These are phyloP conservation scores for Tortrix viridana DNA, from an alignment of 2,888 invertebrate genomes.

Conservation along the genomic window DNA sequence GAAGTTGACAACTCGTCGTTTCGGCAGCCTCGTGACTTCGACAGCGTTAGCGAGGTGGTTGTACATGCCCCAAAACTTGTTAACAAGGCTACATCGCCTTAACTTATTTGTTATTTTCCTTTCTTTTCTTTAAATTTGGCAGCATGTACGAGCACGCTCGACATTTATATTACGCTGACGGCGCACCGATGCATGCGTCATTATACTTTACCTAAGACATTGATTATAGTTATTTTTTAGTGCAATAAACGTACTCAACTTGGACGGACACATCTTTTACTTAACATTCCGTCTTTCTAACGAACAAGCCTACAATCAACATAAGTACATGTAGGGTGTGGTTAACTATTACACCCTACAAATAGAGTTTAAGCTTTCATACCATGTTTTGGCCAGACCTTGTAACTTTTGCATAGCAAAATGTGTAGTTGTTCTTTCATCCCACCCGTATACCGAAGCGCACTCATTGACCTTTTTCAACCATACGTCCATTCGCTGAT, in stretches of 20 bases:
- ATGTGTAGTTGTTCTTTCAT: slow-evolving; percentile 27
- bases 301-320: neutral
- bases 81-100: neutral
- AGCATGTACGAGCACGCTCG: too few species aligned
- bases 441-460: slow-evolving; percentile 34
- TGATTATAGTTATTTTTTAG: neutral
- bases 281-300: neutral
- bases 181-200: neutral
- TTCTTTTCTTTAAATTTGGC: neutral
- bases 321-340: neutral
- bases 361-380: slow-evolving; percentile 27
- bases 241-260: neutral
- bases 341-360: neutral
- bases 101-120: neutral
- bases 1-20: neutral
- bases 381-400: slow-evolving; percentile 34
- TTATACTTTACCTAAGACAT: neutral
- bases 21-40: neutral
- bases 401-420: too few species aligned
- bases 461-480: slow-evolving; percentile 38
- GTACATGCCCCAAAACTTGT: neutral
- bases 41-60: neutral
- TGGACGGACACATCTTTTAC: neutral
- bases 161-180: too few species aligned
- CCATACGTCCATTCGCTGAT: slow-evolving; percentile 38